phyloP scores from a whole-genome alignment of 2,113 vertebrate species.

The Aix galericulata region DNA sequence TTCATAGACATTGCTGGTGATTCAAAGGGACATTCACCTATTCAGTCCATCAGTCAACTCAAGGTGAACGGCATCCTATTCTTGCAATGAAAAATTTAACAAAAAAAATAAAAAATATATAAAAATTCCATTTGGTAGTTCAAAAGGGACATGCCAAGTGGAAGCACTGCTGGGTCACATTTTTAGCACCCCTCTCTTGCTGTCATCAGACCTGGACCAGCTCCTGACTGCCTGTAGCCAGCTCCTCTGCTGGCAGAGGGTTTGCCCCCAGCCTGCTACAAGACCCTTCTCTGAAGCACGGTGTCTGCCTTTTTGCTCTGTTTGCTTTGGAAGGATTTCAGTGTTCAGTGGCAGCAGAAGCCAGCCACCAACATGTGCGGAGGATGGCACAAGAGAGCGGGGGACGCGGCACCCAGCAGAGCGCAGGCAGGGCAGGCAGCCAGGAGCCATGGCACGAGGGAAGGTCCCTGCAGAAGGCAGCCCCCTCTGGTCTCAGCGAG shows the following conservation, averaged over 20 bases:
- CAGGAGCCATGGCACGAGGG: not conserved
- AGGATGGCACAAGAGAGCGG: not conserved
- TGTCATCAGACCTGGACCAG: not conserved
- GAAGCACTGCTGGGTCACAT: not conserved
- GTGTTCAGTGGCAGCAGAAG: not conserved
- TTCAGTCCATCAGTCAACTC: not conserved
- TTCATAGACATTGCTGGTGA: not conserved
- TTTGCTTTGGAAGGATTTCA: not conserved
- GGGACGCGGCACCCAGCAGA: not conserved
- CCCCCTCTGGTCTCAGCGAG: rapidly evolving
- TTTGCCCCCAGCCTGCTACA: not conserved
- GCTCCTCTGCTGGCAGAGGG: not conserved
- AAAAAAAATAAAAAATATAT: too few species aligned
- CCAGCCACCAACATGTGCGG: not conserved
- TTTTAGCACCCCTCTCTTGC: not conserved
- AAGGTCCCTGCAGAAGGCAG: not conserved
- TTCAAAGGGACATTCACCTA: not conserved
- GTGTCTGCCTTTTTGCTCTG: not conserved
- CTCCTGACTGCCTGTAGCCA: not conserved
- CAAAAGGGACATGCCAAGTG: not conserved
- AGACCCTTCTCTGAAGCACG: not conserved
- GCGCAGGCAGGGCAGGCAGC: not conserved
- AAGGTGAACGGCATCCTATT: not conserved
- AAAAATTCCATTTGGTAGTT: not conserved
- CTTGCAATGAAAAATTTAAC: not conserved